These are phyloP conservation scores for Brachypalpus laphriformis DNA, from an alignment of 2,888 invertebrate species.

Conservation along the genomic window DNA sequence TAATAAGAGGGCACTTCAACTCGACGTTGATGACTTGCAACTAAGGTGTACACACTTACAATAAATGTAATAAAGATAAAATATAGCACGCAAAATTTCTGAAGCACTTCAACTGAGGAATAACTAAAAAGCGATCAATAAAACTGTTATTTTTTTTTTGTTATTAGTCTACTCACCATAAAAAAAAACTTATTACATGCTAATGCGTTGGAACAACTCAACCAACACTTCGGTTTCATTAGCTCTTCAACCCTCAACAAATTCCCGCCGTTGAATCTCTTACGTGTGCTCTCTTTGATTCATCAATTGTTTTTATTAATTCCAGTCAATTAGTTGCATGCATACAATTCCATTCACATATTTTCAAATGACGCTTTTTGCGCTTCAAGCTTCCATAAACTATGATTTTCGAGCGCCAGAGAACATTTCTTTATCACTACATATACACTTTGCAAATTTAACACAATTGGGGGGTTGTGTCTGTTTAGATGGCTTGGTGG, in stretches of 20 bases:
- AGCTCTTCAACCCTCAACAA: not conserved
- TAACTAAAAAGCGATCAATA: not conserved
- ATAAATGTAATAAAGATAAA: not conserved
- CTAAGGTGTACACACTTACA: not conserved
- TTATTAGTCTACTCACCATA: not conserved
- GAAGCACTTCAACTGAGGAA: not conserved
- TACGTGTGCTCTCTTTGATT: not conserved
- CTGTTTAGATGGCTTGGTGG: too few species aligned
- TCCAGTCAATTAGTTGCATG: slow-evolving; percentile 27
- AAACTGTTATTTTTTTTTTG: not conserved
- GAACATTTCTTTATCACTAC: not conserved
- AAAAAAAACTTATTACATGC: not conserved
- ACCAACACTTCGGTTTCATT: not conserved
- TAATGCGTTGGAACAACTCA: not conserved
- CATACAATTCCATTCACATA: slow-evolving; percentile 19
- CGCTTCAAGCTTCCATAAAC: not conserved
- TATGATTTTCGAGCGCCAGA: not conserved
- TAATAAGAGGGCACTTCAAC: not conserved
- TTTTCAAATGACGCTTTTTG: not conserved
- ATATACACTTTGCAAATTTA: not conserved
- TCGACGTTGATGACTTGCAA: not conserved
- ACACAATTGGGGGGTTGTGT: not conserved
- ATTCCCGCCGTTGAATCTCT: not conserved
- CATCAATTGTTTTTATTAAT: slow-evolving; percentile 4
- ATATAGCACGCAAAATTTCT: not conserved